Base-by-base conservation (phyloP, 2,888 invertebrate species). In the Morpho deidamia region DNA sequence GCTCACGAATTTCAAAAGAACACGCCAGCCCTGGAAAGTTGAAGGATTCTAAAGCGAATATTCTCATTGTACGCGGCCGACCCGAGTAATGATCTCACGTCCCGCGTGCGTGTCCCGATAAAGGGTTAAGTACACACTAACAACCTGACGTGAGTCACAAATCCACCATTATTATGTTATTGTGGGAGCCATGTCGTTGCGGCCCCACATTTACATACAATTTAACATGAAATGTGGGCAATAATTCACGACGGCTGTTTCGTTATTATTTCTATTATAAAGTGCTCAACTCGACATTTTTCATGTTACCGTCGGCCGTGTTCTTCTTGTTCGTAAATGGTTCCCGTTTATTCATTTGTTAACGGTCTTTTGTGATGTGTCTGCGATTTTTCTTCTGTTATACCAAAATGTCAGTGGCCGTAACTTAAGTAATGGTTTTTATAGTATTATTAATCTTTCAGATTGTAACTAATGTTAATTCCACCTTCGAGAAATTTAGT, bases 51-150 rank as follows among this genome's bases (percentile, higher is more conserved):
- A 58, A 58, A 56, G 62, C 61, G 64, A 71, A 68, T 67, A 57
- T 73, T 70, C 67, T 70, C 72, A 77, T 78, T 77, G 78, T 75
- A 63, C 68, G 67, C 69, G 72, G 72, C 70, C 74, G 81, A 78
- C 83, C 84, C 83, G 67, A 64, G 77, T 86, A 88, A 87, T 83
- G 86, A 80, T 84, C 84, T 83, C 88, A 87, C 88, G 88, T 87
- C 76, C 86, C 78, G 80, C 78, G 84, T 86, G 87, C 88, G 87
- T 86, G 87, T 79, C 76, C 77, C 80, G 88, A 88, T 89, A 86
- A 88, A 88, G 88, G 88, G 88, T 88, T 89, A 88, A 89, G 84
- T 86, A 87, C 83, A 84, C 78, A 85, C 85, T 87, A 87, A 88
- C 87, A 84, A 84, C 84, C 81, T 83, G 83, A 86, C 88, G 87